Conservation (phyloP, 2,888 invertebrate genomes). For the Euplexia lucipara region DNA sequence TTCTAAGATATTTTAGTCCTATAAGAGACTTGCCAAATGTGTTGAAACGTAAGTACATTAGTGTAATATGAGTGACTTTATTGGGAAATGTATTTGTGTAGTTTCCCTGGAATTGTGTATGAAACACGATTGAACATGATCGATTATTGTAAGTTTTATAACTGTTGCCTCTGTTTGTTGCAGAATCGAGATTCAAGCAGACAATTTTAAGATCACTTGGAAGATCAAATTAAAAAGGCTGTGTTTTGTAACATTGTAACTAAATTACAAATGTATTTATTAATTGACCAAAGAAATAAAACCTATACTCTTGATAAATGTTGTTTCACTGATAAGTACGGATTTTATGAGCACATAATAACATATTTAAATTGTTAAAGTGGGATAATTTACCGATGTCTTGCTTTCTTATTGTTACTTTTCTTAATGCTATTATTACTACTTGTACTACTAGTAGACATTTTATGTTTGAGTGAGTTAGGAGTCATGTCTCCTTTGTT, state of each 20-base stretch:
- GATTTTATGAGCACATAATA: constrained; percentile 43
- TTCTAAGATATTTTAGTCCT: constrained; percentile 88
- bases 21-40: constrained; percentile 87
- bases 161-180: constrained; percentile 62
- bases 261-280: constrained; percentile 65
- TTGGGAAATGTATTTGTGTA: background rate
- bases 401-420: constrained; percentile 95
- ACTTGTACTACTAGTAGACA: constrained; percentile 78
- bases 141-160: background rate
- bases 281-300: constrained; percentile 70
- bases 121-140: too few relatives aligned
- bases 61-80: background rate
- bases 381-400: constrained; percentile 92
- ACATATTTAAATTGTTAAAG: constrained; percentile 27
- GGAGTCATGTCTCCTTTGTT: constrained; percentile 84
- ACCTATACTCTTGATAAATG: constrained; percentile 47
- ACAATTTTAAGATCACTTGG: constrained; percentile 78
- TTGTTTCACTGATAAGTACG: constrained; percentile 59
- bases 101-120: too few relatives aligned
- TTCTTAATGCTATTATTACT: constrained; percentile 92
- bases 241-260: constrained; percentile 44
- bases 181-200: constrained; percentile 88
- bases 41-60: constrained; percentile 82
- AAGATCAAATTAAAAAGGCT: constrained; percentile 74
- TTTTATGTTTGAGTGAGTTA: constrained; percentile 90